Conservation (phyloP, 2,888 invertebrate species). For the Oxyscelio sp. region DNA sequence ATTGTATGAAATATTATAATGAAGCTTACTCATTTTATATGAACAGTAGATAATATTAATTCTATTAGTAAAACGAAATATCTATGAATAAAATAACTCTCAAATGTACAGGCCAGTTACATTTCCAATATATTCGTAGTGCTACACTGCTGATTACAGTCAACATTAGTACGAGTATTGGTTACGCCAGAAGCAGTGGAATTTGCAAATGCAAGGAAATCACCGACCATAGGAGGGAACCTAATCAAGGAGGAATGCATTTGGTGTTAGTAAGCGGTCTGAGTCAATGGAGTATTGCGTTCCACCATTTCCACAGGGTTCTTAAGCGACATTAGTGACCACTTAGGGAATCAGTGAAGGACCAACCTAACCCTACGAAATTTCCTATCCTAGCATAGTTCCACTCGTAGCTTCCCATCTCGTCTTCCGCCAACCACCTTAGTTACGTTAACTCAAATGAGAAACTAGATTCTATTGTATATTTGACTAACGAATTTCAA, state of each 20-base stretch:
- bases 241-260: constrained; percentile 86
- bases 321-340: constrained; percentile 86
- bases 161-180: constrained; percentile 65
- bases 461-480: constrained; percentile 60
- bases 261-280: constrained; percentile 83
- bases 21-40: background rate
- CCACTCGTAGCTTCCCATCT: constrained; percentile 80
- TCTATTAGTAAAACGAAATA: background rate
- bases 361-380: constrained; percentile 81
- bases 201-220: constrained; percentile 82
- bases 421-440: constrained; percentile 70
- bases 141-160: constrained; percentile 60
- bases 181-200: constrained; percentile 67
- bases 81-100: constrained; percentile 28
- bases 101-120: constrained; percentile 6
- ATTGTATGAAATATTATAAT: too few species aligned
- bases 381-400: constrained; percentile 80
- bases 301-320: constrained; percentile 83
- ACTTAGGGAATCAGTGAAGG: constrained; percentile 85
- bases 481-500: constrained; percentile 59
- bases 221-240: constrained; percentile 78
- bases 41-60: background rate
- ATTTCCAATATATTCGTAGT: constrained; percentile 38
- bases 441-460: constrained; percentile 66
- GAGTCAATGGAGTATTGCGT: constrained; percentile 82